phyloP scores from a whole-genome alignment of 2,888 invertebrate genomes.

The Hydraecia micacea region DNA sequence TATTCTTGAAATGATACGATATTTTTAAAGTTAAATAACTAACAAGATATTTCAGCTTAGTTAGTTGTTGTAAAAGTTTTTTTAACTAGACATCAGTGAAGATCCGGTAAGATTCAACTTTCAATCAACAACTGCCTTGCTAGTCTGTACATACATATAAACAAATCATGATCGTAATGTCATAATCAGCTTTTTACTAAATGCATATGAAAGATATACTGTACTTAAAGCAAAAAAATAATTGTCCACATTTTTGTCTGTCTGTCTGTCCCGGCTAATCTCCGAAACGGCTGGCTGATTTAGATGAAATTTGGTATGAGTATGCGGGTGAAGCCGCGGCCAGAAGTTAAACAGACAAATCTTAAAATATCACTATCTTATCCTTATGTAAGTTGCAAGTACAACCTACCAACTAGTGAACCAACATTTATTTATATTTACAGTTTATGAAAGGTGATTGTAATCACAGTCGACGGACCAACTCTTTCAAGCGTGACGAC shows the following conservation, averaged over 20 bases:
- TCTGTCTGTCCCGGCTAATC: background rate
- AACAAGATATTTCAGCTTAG: background rate
- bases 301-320: too few species aligned
- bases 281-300: background rate
- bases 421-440: conserved; percentile 63
- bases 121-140: background rate
- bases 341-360: background rate
- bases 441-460: conserved; percentile 71
- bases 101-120: conserved; percentile 14
- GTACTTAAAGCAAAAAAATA: background rate
- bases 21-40: background rate
- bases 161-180: background rate
- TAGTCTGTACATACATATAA: background rate
- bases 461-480: conserved; percentile 71
- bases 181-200: background rate
- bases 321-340: background rate
- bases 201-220: background rate
- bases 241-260: too few species aligned
- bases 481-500: conserved; percentile 74
- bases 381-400: conserved; percentile 38
- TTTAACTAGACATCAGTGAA: background rate
- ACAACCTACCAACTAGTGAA: conserved; percentile 29
- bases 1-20: background rate
- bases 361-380: conserved; percentile 24
- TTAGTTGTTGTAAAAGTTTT: background rate